These are phyloP conservation scores for Ophion obscuratus DNA, from an alignment of 2,888 invertebrate species.

Conservation along the genomic window DNA sequence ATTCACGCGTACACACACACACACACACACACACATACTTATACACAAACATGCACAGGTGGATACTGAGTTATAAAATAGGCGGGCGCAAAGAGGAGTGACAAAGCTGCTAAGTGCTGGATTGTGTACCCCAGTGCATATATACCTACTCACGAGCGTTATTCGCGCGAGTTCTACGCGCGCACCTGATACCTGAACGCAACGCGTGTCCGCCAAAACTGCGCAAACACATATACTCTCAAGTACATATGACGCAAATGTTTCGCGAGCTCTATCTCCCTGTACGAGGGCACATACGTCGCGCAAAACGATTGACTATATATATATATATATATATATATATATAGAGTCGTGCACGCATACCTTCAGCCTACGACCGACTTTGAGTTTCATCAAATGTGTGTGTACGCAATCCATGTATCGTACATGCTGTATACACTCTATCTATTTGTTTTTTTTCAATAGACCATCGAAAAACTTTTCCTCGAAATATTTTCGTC, in stretches of 20 bases:
- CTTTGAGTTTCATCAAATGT: constrained; percentile 24
- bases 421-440: no score
- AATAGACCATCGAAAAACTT: constrained; percentile 63
- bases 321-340: background rate
- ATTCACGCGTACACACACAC: background rate
- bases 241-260: constrained; percentile 18
- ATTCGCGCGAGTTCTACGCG: constrained; percentile 53
- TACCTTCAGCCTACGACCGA: constrained; percentile 33
- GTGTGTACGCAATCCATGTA: background rate
- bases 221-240: background rate
- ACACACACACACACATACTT: no score
- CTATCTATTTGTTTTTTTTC: no score
- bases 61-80: constrained; percentile 50
- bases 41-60: background rate
- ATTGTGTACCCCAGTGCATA: constrained; percentile 69
- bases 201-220: background rate
- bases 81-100: constrained; percentile 62
- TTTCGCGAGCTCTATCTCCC: constrained; percentile 26
- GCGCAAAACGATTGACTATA: constrained; percentile 52
- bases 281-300: constrained; percentile 37
- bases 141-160: constrained; percentile 54
- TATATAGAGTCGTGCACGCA: background rate
- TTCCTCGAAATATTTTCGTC: constrained; percentile 80
- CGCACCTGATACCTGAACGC: constrained; percentile 70
- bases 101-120: constrained; percentile 76